These are phyloP conservation scores for Microtus oregoni DNA, from an alignment of 2,113 vertebrate species.

Conservation along the genomic window DNA sequence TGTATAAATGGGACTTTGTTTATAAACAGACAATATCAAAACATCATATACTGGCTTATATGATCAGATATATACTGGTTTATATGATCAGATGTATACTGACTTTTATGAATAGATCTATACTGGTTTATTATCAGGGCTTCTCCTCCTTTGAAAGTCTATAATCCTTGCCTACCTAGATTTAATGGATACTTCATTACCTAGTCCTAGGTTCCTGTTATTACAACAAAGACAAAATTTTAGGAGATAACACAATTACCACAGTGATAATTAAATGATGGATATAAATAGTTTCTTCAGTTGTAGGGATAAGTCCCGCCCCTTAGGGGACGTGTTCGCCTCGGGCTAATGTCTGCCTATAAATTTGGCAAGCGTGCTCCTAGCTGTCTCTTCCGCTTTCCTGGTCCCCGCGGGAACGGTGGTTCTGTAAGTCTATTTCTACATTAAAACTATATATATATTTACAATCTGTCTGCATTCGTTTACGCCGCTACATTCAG, in stretches of 20 bases:
- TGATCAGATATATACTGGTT: not conserved
- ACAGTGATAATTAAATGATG: not conserved
- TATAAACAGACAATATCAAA: constrained; percentile 16
- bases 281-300: not conserved
- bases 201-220: not conserved
- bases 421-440: no score
- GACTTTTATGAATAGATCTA: not conserved
- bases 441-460: no score
- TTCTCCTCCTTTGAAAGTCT: not conserved
- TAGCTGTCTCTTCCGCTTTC: no score
- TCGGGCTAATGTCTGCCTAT: no score
- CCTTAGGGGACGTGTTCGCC: no score
- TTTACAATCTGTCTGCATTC: no score
- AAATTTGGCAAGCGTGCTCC: no score
- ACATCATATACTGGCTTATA: not conserved
- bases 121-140: not conserved
- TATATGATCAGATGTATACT: not conserved
- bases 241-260: not conserved
- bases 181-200: not conserved
- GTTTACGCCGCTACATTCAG: no score
- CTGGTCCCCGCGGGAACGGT: no score
- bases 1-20: constrained; percentile 32
- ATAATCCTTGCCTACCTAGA: not conserved
- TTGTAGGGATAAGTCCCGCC: no score
- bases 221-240: not conserved